Percentiles rank a stretch among this genome's conserved stretches.
Evolutionary conservation across 2,113 vertebrate species (phyloP).

Genomic region (Deroptyus accipitrinus): DNA sequence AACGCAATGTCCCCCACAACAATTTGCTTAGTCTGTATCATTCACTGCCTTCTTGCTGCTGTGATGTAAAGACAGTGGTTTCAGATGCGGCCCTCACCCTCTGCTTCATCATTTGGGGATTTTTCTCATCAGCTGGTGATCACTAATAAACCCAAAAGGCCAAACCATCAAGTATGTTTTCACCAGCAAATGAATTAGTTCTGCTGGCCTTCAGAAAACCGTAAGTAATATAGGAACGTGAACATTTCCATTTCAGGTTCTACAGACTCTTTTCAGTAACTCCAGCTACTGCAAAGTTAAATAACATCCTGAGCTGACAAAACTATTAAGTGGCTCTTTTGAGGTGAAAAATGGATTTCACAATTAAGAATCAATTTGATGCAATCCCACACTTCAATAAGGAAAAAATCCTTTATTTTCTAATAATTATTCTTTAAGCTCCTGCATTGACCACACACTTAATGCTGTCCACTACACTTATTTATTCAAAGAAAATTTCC

Average conservation of each 20-base stretch:
- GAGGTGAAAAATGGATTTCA: constrained; percentile 56
- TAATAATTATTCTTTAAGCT: constrained; percentile 61
- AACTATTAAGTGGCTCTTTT: not conserved
- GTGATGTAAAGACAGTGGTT: fast-evolving
- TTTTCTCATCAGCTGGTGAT: not conserved
- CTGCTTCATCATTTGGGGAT: not conserved
- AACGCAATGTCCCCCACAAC: fast-evolving
- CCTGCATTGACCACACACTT: constrained; percentile 51
- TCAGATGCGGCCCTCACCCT: fast-evolving
- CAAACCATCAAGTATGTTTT: not conserved
- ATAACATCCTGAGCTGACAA: constrained; percentile 8
- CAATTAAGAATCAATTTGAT: constrained; percentile 58
- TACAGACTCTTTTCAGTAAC: not conserved
- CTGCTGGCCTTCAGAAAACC: not conserved
- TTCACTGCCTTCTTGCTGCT: not conserved
- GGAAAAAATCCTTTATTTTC: constrained; percentile 54
- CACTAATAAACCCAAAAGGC: not conserved
- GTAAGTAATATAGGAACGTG: not conserved
- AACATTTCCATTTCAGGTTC: not conserved
- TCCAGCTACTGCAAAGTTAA: not conserved
- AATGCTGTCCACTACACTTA: constrained; percentile 27
- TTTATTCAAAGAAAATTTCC: constrained; percentile 23
- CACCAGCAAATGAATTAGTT: not conserved
- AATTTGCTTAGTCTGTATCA: fast-evolving
- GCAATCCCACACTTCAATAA: constrained; percentile 31